Base-by-base conservation (phyloP, 2,113 vertebrate species). In the Neomonachus schauinslandi region DNA sequence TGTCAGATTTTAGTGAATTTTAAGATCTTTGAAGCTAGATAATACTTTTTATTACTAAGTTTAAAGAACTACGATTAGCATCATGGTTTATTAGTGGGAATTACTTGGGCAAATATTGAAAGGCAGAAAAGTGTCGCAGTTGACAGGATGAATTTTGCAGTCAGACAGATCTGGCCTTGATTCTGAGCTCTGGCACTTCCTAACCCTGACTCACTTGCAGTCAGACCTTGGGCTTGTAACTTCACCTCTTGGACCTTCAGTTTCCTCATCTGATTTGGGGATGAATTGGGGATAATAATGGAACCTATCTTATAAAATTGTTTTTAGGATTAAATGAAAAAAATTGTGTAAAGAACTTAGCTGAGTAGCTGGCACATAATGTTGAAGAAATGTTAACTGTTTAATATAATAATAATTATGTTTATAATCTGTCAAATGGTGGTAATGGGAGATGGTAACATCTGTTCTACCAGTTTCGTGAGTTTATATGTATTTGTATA, bases 1-100 rank as follows among this genome's bases (percentile, higher is more conserved):
- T 71, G 33, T 63, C 79, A 95, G 72, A 39, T 92, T 95, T 93
- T 59, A n/a, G 33, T 92, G 80, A 94, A 55, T 82, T 94, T 61
- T 94, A 69, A 69, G 51, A 24, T 63, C 42, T 82, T 79, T 86
- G 95, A 89, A 88, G 51, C 51, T 63, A 26, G 49, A 33, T 69
- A 81, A 71, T 74, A 49, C 8, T 59, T 95, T 80, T 83, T 84
- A 36, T 51, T 77, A n/a, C 39, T 77, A 74, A 91, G 1, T 92
- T 91, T 76, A 85, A 80, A 61, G 28, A 92, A 63, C 36, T 72
- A 12, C 22, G 4, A 9, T 92, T 95, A 53, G 15, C 31, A 33
- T 59, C n/a, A 6, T 57, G 16, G n/a, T 90, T 93, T 92, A 42
- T 94, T 87, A 69, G 22, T 90, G 79, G 65, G 69, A 80, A 83